Conservation (phyloP, 2,888 invertebrate species). For the Tolmerus cingulatus region DNA sequence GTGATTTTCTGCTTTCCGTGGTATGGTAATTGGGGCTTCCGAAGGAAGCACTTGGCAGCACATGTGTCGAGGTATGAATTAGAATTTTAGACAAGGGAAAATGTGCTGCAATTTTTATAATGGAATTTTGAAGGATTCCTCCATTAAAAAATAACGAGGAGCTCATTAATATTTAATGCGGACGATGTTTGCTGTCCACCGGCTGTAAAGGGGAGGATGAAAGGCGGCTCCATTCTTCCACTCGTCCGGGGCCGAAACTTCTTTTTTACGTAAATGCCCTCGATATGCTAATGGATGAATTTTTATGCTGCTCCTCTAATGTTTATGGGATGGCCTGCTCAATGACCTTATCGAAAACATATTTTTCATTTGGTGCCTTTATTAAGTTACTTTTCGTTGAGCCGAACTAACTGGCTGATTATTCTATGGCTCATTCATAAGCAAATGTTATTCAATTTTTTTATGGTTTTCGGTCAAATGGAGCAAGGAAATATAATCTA, state of each 20-base stretch:
- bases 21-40: constrained; percentile 35
- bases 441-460: not conserved
- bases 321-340: not conserved
- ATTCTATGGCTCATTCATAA: not conserved
- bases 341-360: not conserved
- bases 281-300: constrained; percentile 17
- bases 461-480: not conserved
- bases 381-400: not conserved
- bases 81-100: constrained; percentile 45
- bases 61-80: constrained; percentile 48
- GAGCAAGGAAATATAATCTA: not conserved
- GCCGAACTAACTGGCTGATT: not conserved
- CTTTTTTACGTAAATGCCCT: not conserved
- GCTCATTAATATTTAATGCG: constrained; percentile 47
- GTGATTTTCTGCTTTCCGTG: constrained; percentile 21
- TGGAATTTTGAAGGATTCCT: constrained; percentile 46
- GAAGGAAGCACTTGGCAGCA: constrained; percentile 42
- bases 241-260: not conserved
- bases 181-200: constrained; percentile 19
- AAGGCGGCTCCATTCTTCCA: not conserved
- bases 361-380: constrained; percentile 6
- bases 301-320: not conserved
- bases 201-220: not conserved
- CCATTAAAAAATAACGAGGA: constrained; percentile 44
- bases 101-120: constrained; percentile 47